phyloP scores from a whole-genome alignment of 2,888 invertebrate species.

The Lapara coniferarum region DNA sequence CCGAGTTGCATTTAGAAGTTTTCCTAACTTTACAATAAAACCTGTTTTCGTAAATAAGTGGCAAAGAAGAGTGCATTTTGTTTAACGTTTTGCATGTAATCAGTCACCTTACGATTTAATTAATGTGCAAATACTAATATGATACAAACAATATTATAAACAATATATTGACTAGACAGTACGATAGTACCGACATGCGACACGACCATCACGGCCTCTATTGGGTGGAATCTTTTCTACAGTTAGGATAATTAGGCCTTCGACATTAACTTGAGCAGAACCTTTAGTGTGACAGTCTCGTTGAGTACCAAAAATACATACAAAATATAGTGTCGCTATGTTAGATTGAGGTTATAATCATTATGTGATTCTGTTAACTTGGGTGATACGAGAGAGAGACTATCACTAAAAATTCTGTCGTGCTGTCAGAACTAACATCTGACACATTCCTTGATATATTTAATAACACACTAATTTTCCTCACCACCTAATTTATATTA shows the following conservation, averaged over 20 bases:
- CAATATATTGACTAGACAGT: constrained; percentile 81
- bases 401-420: constrained; percentile 61
- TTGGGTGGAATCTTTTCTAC: constrained; percentile 60
- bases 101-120: constrained; percentile 57
- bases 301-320: constrained; percentile 8
- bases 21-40: background rate
- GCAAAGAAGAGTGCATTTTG: constrained; percentile 35
- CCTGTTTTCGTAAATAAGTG: constrained; percentile 31
- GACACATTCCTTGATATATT: constrained; percentile 56
- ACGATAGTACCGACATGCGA: constrained; percentile 72
- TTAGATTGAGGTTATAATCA: constrained; percentile 3
- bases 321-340: constrained; percentile 12
- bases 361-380: background rate
- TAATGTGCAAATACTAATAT: constrained; percentile 68
- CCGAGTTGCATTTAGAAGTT: constrained; percentile 11
- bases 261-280: constrained; percentile 49
- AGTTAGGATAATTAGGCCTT: constrained; percentile 56
- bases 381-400: constrained; percentile 14
- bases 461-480: constrained; percentile 65
- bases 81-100: constrained; percentile 43
- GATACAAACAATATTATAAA: constrained; percentile 74
- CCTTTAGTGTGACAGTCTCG: constrained; percentile 46
- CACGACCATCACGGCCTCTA: constrained; percentile 61
- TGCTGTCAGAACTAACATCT: constrained; percentile 51
- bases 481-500: constrained; percentile 63